Percentiles rank a stretch among this genome's conserved stretches.
Conservation (phyloP, 1,140 invertebrate genomes). For the Agrilus planipennis region DNA sequence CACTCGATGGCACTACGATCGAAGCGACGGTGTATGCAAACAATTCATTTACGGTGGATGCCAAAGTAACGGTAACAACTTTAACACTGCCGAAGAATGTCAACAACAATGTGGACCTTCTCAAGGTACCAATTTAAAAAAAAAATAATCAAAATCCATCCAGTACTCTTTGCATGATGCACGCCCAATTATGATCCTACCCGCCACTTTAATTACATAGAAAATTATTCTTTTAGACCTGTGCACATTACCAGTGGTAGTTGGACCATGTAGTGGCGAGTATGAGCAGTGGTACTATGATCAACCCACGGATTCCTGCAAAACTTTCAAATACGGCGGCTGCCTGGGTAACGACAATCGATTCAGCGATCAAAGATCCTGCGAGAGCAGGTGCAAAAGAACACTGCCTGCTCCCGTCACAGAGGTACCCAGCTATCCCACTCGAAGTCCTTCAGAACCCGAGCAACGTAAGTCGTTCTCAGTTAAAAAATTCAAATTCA, state of each 20-base stretch:
- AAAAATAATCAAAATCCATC: background rate
- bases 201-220: background rate
- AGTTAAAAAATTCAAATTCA: too few species aligned
- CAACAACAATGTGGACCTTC: conserved; percentile 48
- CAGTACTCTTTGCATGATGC: too few species aligned
- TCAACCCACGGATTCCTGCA: conserved; percentile 45
- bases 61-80: conserved; percentile 72
- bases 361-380: conserved; percentile 47
- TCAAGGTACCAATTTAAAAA: conserved; percentile 42
- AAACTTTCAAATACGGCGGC: conserved; percentile 70
- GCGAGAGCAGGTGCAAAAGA: conserved; percentile 40
- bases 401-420: conserved; percentile 2
- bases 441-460: too few species aligned
- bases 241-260: conserved; percentile 57
- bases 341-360: conserved; percentile 85
- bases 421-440: background rate
- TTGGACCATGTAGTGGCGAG: conserved; percentile 58
- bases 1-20: conserved; percentile 75
- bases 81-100: conserved; percentile 54
- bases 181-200: too few species aligned
- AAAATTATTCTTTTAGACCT: conserved; percentile 41
- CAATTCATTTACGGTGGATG: conserved; percentile 76
- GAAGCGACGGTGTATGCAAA: conserved; percentile 51
- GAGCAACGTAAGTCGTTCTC: too few species aligned
- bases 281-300: conserved; percentile 68